Evolutionary conservation across 2,888 invertebrate genomes (phyloP).

Genomic region (Amphimallon solstitiale): DNA sequence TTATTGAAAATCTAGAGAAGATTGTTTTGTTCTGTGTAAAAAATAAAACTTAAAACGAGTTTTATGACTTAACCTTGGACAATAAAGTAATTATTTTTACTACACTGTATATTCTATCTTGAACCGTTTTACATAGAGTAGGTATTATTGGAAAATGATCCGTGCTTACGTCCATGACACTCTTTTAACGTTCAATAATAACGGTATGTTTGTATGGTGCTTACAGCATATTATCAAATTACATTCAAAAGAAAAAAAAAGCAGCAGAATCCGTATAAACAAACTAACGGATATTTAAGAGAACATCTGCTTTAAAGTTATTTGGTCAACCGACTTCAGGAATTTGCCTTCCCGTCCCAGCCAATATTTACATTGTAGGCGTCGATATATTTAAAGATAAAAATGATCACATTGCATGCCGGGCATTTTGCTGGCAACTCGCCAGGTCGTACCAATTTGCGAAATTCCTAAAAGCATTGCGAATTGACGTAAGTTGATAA

Average conservation of each 20-base stretch:
- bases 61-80: no score
- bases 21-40: no score
- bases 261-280: neutral
- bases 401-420: slow-evolving; percentile 30
- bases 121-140: no score
- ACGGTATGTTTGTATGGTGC: no score
- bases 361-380: slow-evolving; percentile 32
- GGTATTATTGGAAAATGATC: no score
- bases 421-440: slow-evolving; percentile 13
- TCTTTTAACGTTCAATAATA: no score
- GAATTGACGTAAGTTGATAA: slow-evolving; percentile 27
- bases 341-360: slow-evolving; percentile 20
- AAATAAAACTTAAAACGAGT: no score
- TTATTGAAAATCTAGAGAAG: no score
- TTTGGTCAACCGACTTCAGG: slow-evolving; percentile 24
- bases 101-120: no score
- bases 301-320: slow-evolving; percentile 28
- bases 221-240: no score
- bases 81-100: no score
- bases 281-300: neutral
- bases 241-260: neutral
- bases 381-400: slow-evolving; percentile 30
- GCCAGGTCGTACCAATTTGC: slow-evolving; percentile 32
- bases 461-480: slow-evolving; percentile 29
- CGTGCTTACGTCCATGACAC: no score